Evolutionary conservation across 2,797 vertebrate species (phyloP), one percentile per base, ranked within the genome.

Genomic region (Synaphobranchus kaupii): DNA sequence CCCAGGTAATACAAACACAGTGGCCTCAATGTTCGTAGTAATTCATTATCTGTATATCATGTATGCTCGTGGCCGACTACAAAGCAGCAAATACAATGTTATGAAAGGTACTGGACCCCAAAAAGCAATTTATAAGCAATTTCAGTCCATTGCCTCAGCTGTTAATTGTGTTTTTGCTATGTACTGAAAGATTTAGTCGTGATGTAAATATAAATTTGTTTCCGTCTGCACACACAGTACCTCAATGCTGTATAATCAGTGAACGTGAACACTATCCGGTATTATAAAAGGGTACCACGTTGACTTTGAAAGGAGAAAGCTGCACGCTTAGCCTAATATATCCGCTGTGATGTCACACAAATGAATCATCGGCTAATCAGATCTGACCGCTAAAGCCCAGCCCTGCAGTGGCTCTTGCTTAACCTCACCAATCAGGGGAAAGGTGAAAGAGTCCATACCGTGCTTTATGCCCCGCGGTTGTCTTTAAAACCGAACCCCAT

Each of bases 291-390:
- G 34, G 71, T 34, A 34, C 34, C 71, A 44, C 44, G 13, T 39
- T 76, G 71, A 76, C 71, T 76, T 76, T 76, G 71, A 76, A 20
- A 44, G 71, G 34, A 50, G 47, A 50, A 81, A 50, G 47, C 44
- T 10, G 17, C 1, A 3, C 5, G 8, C 44, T 50, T 81, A 80
- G 50, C 50, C 44, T 44, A 47, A 47, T 47, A 76, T 76, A 76
- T 76, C 71, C 34, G 7, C 44, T 48, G 20, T 47, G 76, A 80
- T 80, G 76, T 80, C 76, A 80, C 76, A 48, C 76, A 80, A 80
- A 80, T 80, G 8, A 80, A 44, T 25, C 76, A 47, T 80, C 44
- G 17, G 39, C 7, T 48, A 80, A 48, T 80, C 76, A 22, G 76
- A 80, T 80, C 39, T 48, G 44, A 48, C 78, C 47, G 20, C 47